Evolutionary conservation across 2,113 vertebrate species (phyloP).

Genomic region (Sarotherodon lohbergeri): DNA sequence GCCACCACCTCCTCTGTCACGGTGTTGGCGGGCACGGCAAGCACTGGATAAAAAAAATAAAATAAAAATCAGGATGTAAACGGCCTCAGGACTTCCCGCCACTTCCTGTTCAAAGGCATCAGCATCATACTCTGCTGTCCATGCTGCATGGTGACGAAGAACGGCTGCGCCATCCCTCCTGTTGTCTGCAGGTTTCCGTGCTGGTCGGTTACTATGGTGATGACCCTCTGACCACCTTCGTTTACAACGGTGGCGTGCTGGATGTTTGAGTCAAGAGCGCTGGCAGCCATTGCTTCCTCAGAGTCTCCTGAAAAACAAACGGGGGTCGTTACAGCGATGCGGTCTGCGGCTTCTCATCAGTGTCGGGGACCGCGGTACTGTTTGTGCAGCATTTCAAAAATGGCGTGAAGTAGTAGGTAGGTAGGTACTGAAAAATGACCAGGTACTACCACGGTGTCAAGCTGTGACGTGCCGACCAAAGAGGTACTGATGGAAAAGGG

Average conservation of each 20-base stretch:
- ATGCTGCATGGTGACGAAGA: slow-evolving; percentile 84
- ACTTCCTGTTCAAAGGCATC: background rate
- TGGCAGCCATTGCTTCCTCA: slow-evolving; percentile 73
- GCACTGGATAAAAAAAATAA: slow-evolving; percentile 64
- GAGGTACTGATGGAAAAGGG: background rate
- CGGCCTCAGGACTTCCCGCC: background rate
- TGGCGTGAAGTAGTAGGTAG: background rate
- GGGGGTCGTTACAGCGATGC: background rate
- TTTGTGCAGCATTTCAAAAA: background rate
- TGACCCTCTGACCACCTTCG: slow-evolving; percentile 79
- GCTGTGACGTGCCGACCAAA: background rate
- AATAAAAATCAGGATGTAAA: background rate
- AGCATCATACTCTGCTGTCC: slow-evolving; percentile 79
- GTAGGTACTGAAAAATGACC: background rate
- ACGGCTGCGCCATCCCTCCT: slow-evolving; percentile 74
- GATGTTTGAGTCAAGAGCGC: slow-evolving; percentile 68
- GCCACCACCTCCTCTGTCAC: slow-evolving; percentile 76
- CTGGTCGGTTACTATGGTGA: slow-evolving; percentile 85
- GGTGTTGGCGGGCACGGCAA: slow-evolving; percentile 81
- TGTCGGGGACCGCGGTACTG: background rate
- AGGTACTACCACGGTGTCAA: background rate
- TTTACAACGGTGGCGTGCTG: slow-evolving; percentile 72
- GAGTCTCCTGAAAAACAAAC: slow-evolving; percentile 51
- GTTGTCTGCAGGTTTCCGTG: slow-evolving; percentile 78
- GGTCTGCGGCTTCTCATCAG: background rate